Percentiles rank a stretch among this genome's conserved stretches.
These are phyloP conservation scores for Telmatochromis sp. DNA, from an alignment of 2,113 vertebrate species.

Conservation along the genomic window DNA sequence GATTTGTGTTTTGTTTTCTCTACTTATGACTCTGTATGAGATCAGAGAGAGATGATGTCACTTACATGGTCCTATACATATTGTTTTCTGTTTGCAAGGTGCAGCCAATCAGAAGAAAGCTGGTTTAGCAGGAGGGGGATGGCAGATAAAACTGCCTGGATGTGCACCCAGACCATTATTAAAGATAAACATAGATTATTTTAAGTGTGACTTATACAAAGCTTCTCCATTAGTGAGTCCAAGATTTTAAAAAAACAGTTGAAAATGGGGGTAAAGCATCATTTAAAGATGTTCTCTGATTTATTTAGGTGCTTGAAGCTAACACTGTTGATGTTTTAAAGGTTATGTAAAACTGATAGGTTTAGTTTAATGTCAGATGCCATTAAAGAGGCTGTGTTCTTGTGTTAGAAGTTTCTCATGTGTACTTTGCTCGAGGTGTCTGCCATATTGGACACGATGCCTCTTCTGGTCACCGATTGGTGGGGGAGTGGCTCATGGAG, in stretches of 20 bases:
- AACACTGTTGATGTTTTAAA: not conserved
- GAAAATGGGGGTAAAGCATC: not conserved
- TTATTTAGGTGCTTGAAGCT: not conserved
- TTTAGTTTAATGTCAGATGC: not conserved
- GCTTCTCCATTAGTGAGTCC: not conserved
- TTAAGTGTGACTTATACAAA: not conserved
- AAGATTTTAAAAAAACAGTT: not conserved
- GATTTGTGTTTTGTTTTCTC: not conserved
- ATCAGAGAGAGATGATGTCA: not conserved
- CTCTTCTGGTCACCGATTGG: not conserved
- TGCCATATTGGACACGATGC: accelerated
- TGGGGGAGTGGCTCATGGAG: not conserved
- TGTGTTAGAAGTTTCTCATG: not conserved
- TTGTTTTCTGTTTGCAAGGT: not conserved
- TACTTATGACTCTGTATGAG: not conserved
- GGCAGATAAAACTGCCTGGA: not conserved
- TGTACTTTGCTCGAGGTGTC: not conserved
- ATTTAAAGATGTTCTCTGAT: not conserved
- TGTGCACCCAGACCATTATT: not conserved
- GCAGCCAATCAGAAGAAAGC: not conserved
- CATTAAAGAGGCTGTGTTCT: not conserved
- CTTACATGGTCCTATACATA: not conserved
- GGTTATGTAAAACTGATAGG: not conserved
- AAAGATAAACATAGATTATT: not conserved
- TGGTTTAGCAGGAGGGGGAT: not conserved